Base-by-base conservation (phyloP, 2,888 invertebrate species). In the Octodonta nipae region DNA sequence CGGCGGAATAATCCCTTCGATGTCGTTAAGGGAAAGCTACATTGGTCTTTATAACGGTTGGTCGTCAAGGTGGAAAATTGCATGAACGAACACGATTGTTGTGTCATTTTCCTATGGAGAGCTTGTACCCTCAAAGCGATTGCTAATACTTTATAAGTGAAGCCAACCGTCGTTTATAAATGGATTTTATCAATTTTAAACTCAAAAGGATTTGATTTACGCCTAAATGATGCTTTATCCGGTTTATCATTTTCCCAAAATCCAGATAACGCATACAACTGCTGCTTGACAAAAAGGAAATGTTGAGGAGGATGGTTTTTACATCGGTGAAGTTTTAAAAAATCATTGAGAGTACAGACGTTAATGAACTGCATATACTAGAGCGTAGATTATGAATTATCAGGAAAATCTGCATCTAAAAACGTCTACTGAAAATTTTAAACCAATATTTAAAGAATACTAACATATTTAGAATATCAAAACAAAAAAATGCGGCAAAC, bases 131-230 rank as follows among this genome's bases (percentile, higher is more conserved):
- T 30, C 20, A 35, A 58, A 58, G 47, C 57, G 57, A 57, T 58
- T 58, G 56, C 57, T 59, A 61, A 61, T 61, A 60, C 60, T 52
- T 58, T 56, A 60, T 58, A 60, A 60, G 59, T 59, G 58, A 60
- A 62, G 55, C 58, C 55, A 53, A 59, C 56, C 61, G 58, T 56
- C 56, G 49, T 53, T 58, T 60, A 60, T 61, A 61, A 60, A 61
- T 62, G 61, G 60, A 61, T 61, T 60, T 61, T 60, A 61, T 61
- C 61, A 60, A 61, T 61, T 61, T 61, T 52, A 58, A 57, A 59
- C 52, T 54, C 48, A 44, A 42, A 46, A 47, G 49, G 48, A 45
- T 48, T 48, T 54, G 56, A 57, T 56, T 55, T 55, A 57, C 51
- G 53, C 48, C 41, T 41, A 47, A 47, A 47, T 43, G 44, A 44